A percentile compares a stretch with the other conserved stretches of the same genome.
These are phyloP conservation scores for Muscicapa striata DNA, from an alignment of 2,797 vertebrate species.

Conservation along the genomic window DNA sequence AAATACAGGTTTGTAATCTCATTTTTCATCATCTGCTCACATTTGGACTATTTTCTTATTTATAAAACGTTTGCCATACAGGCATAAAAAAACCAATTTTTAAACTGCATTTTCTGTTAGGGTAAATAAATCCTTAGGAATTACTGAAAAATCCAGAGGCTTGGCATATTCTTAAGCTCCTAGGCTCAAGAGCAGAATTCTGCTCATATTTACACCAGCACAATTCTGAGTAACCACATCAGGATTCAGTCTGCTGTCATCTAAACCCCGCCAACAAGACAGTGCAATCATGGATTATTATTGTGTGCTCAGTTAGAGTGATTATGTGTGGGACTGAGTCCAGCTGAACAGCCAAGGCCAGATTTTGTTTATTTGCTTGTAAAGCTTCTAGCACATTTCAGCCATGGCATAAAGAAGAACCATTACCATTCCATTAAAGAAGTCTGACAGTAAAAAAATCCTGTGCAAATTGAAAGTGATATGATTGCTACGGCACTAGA, in stretches of 20 bases:
- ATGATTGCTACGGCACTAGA: background rate
- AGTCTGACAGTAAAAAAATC: background rate
- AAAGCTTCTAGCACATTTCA: conserved; percentile 29
- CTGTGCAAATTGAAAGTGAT: background rate
- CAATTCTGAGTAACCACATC: background rate
- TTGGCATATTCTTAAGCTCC: background rate
- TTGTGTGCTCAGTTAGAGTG: background rate
- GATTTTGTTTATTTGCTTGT: conserved; percentile 32
- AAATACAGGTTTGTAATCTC: background rate
- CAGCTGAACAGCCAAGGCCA: background rate
- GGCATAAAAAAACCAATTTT: background rate
- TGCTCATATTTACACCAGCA: background rate
- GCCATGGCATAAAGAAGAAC: background rate
- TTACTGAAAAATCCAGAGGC: background rate
- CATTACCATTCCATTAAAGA: background rate
- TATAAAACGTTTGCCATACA: background rate
- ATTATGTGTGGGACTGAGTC: background rate
- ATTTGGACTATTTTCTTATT: background rate
- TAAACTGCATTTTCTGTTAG: background rate
- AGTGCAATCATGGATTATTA: background rate
- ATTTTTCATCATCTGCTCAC: background rate
- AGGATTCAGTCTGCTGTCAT: background rate
- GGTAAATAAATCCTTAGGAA: background rate
- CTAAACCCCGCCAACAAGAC: background rate
- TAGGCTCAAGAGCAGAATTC: background rate